A percentile compares a stretch with the other conserved stretches of the same genome.
Evolutionary conservation across 2,888 invertebrate species (phyloP).

Genomic region (Malthinus flaveolus): DNA sequence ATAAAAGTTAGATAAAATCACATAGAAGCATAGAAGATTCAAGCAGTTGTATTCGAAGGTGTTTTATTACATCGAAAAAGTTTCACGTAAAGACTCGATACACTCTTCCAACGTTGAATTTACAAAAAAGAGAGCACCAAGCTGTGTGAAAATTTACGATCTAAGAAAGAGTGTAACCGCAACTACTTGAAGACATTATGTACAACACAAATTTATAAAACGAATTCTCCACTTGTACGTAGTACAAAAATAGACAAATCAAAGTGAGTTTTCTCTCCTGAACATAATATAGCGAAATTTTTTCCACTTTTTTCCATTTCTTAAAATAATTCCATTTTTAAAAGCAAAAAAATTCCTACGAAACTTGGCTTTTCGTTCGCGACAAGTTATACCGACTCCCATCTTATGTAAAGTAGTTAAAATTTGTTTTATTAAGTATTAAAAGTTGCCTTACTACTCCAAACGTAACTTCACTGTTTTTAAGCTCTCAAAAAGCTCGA

Average conservation of each 20-base stretch:
- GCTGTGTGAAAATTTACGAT: background rate
- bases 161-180: background rate
- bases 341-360: too few species aligned
- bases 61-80: conserved; percentile 12
- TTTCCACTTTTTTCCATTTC: too few species aligned
- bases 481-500: too few species aligned
- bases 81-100: conserved; percentile 11
- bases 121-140: conserved; percentile 6
- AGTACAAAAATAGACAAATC: background rate
- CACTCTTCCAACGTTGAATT: conserved; percentile 7
- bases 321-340: conserved; percentile 7
- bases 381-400: too few species aligned
- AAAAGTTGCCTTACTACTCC: conserved; percentile 4
- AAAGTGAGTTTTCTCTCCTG: conserved; percentile 4
- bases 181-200: background rate
- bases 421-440: conserved; percentile 14
- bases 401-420: conserved; percentile 9
- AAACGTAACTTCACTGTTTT: conserved; percentile 7
- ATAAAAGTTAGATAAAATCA: too few species aligned
- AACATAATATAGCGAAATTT: background rate
- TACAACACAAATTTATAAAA: conserved; percentile 8
- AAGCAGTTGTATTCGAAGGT: background rate
- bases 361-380: too few species aligned
- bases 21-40: too few species aligned
- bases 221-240: conserved; percentile 4